Percentiles rank a stretch among this genome's conserved stretches.
Evolutionary conservation across 1,140 invertebrate genomes (phyloP).

Genomic region (Drosophila arizonae): DNA sequence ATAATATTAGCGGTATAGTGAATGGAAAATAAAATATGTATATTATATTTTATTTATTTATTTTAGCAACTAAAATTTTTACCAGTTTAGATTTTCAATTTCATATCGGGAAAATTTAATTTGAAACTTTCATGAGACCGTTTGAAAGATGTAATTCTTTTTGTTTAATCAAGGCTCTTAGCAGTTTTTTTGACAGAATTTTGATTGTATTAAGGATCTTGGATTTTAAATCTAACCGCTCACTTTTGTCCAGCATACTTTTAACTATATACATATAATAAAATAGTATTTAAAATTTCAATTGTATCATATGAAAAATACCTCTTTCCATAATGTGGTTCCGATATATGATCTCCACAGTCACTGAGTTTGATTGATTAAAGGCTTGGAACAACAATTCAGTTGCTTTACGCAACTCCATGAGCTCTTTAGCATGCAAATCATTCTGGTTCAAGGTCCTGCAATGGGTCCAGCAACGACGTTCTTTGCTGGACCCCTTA

Average conservation of each 20-base stretch:
- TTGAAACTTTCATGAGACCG: background rate
- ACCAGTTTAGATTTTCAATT: background rate
- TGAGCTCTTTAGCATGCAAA: background rate
- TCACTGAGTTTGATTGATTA: background rate
- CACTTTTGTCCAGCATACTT: slow-evolving; percentile 18
- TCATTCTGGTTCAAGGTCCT: slow-evolving; percentile 5
- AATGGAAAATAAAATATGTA: too few relatives aligned
- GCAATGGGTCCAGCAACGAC: slow-evolving; percentile 30
- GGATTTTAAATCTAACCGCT: slow-evolving; percentile 12
- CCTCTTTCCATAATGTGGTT: slow-evolving; percentile 18
- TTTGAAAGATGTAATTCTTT: background rate
- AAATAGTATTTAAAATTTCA: background rate
- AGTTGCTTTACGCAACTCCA: background rate
- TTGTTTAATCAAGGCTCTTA: slow-evolving; percentile 12
- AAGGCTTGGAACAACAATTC: background rate
- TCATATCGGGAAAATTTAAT: too few relatives aligned
- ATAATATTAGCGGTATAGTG: too few relatives aligned
- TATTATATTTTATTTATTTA: too few relatives aligned
- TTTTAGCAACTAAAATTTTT: background rate
- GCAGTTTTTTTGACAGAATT: slow-evolving; percentile 21
- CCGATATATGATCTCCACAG: background rate
- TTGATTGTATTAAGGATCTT: slow-evolving; percentile 20
- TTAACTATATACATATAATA: slow-evolving; percentile 24
- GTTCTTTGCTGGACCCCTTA: slow-evolving; percentile 27
- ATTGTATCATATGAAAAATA: background rate